A percentile compares a stretch with the other conserved stretches of the same genome.
Conservation (phyloP, 2,888 invertebrate species). For the Morpho achilles region DNA sequence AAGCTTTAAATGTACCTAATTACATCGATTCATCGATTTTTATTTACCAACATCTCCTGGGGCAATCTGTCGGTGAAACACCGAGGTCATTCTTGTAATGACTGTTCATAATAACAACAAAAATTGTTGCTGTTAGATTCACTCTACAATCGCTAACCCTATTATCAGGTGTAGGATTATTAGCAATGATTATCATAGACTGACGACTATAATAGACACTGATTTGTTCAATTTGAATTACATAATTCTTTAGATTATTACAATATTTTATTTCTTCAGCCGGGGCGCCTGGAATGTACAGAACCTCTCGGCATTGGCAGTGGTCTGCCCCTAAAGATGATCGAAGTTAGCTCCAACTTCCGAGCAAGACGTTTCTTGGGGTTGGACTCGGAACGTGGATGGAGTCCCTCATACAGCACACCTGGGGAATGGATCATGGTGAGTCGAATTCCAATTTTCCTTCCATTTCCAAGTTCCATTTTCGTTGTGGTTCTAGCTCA, state of each 20-base stretch:
- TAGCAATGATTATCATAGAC: too few species aligned
- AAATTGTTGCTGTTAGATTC: too few species aligned
- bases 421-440: constrained; percentile 85
- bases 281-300: constrained; percentile 71
- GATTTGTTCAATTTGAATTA: not conserved
- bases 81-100: too few species aligned
- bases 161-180: too few species aligned
- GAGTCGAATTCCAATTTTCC: constrained; percentile 19
- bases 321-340: constrained; percentile 81
- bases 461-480: not conserved
- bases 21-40: too few species aligned
- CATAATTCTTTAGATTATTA: not conserved
- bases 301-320: constrained; percentile 87
- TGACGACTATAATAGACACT: too few species aligned
- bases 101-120: too few species aligned
- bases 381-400: constrained; percentile 72
- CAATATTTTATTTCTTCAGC: constrained; percentile 6
- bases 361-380: constrained; percentile 61
- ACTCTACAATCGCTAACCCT: too few species aligned
- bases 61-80: too few species aligned
- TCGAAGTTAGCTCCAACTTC: constrained; percentile 82
- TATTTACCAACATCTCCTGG: too few species aligned
- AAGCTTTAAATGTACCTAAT: too few species aligned
- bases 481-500: not conserved
- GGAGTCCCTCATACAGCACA: constrained; percentile 84